Evolutionary conservation across 2,797 vertebrate species (phyloP).

Genomic region (Pogoniulus pusillus): DNA sequence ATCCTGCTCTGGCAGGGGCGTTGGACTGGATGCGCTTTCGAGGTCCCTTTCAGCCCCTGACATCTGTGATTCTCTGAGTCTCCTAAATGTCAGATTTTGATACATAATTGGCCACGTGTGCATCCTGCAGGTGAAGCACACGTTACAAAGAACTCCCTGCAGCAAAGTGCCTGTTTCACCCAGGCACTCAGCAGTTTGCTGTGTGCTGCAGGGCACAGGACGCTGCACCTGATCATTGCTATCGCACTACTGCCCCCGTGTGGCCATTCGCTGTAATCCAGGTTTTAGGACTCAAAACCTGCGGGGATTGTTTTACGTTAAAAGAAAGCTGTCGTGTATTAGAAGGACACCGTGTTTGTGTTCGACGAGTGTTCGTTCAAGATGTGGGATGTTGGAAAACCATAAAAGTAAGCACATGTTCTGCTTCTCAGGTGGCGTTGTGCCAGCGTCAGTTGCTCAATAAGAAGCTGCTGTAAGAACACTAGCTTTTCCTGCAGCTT

Average conservation of each 20-base stretch:
- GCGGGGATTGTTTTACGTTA: neutral
- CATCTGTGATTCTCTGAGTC: neutral
- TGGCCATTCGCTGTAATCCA: conserved; percentile 9
- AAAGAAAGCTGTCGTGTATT: neutral
- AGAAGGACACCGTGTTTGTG: neutral
- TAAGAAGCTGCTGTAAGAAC: neutral
- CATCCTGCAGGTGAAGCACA: fast-evolving
- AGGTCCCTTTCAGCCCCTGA: too few relatives aligned
- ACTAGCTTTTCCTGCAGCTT: neutral
- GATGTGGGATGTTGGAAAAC: neutral
- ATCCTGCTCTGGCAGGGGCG: too few relatives aligned
- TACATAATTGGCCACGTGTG: neutral
- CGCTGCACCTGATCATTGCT: neutral
- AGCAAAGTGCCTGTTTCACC: neutral
- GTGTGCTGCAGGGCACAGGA: fast-evolving
- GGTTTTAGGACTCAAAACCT: neutral
- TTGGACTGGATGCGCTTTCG: too few relatives aligned
- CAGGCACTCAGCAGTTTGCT: neutral
- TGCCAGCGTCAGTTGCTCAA: neutral
- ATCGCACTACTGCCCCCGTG: conserved; percentile 51
- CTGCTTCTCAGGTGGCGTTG: neutral
- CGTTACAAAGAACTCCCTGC: neutral
- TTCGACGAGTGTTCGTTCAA: neutral
- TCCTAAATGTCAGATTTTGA: neutral
- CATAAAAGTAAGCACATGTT: neutral